Evolutionary conservation across 1,140 invertebrate species (phyloP).

Genomic region (Drosophila tani): DNA sequence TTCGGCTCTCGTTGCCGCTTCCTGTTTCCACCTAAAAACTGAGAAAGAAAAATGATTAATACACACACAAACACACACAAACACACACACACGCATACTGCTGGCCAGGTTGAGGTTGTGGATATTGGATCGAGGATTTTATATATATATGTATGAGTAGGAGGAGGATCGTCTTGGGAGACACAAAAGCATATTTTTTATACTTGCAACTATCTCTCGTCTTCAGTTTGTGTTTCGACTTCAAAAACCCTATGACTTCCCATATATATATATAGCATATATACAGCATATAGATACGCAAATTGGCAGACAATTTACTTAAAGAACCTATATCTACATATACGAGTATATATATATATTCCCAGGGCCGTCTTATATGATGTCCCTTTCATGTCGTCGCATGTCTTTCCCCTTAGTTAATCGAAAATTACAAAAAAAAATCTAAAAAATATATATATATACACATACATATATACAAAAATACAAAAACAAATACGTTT

Average conservation of each 20-base stretch:
- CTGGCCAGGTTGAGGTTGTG: slow-evolving; percentile 53
- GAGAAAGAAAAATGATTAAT: slow-evolving; percentile 8
- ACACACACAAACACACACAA: slow-evolving; percentile 12
- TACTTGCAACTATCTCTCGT: slow-evolving; percentile 35
- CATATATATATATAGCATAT: slow-evolving; percentile 10
- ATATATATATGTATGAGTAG: slow-evolving; percentile 9
- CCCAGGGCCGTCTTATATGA: slow-evolving; percentile 18
- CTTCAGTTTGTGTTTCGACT: slow-evolving; percentile 40
- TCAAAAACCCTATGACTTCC: slow-evolving; percentile 23
- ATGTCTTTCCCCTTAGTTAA: slow-evolving; percentile 48
- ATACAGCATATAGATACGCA: slow-evolving; percentile 30
- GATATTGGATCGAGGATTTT: slow-evolving; percentile 37
- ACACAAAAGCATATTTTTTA: slow-evolving; percentile 36
- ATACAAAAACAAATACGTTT: slow-evolving; percentile 25
- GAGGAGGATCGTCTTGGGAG: neutral
- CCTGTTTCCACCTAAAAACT: slow-evolving; percentile 41
- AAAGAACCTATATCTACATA: slow-evolving; percentile 38
- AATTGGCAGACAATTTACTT: slow-evolving; percentile 52
- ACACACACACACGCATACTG: slow-evolving; percentile 48
- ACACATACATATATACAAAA: slow-evolving; percentile 1
- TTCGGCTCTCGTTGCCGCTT: slow-evolving; percentile 40
- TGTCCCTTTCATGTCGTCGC: slow-evolving; percentile 36
- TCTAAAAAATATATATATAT: neutral
- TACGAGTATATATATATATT: slow-evolving; percentile 26
- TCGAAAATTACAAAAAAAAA: slow-evolving; percentile 22